Evolutionary conservation across 2,797 vertebrate genomes (phyloP), one percentile per base, ranked within the genome.

Genomic region (Echeneis naucrates): DNA sequence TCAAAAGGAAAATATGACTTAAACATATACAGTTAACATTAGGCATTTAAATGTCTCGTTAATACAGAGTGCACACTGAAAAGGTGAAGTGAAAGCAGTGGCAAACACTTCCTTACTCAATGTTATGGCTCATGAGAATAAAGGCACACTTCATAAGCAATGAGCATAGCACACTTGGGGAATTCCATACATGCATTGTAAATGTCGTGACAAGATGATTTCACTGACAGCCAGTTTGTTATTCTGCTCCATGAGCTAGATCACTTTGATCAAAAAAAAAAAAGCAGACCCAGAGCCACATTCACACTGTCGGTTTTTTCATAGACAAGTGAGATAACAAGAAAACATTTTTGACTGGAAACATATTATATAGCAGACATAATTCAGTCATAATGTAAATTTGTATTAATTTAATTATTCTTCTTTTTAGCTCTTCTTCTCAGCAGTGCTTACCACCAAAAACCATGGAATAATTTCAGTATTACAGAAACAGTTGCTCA

Each of bases 61-160:
- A 65, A 73, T 12, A 48, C 27, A 54, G 27, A 47, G 52, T 78
- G 32, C 61, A 47, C 21, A 17, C n/a, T 8, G 57, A 75, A 73
- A 84, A 44, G 32, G 60, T 67, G 79, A 78, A 61, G 61, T 80
- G 71, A 81, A 78, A 81, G 59, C 74, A 77, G 12, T 17, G 27
- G 40, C 50, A 27, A 44, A 53, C 38, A 52, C 77, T 70, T 70
- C 66, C 45, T 8, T 23, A 6, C 17, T 48, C 14, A 55, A 32
- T 58, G 24, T 51, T 55, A 57, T 54, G 35, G 74, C 80, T 75
- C 58, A 24, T 56, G 63, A 83, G 73, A 82, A 60, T 77, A 56
- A 72, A 37, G 26, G 19, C 78, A 72, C 59, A 68, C 21, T 55
- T 52, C 51, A 33, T 30, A 54, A 72, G 63, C 63, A 54, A n/a